Conservation (phyloP, 1,140 invertebrate genomes). For the Anastrepha ludens region DNA sequence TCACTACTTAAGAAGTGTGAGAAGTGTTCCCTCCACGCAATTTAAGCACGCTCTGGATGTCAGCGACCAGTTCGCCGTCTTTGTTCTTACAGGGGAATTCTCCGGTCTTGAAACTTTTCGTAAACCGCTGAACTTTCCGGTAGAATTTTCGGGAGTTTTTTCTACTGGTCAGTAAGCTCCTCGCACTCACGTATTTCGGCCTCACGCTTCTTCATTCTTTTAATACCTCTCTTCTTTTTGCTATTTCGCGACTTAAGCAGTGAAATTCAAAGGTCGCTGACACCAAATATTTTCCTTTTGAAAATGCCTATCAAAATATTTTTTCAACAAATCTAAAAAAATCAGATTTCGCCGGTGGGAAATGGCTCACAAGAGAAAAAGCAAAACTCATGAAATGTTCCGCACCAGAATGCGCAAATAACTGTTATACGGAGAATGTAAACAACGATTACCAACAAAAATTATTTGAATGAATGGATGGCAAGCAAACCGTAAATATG, state of each 20-base stretch:
- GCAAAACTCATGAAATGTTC: neutral
- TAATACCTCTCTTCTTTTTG: neutral
- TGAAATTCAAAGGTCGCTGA: neutral
- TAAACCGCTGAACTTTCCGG: too few relatives aligned
- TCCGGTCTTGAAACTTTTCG: too few relatives aligned
- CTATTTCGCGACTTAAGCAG: neutral
- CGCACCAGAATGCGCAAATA: neutral
- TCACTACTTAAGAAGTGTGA: too few relatives aligned
- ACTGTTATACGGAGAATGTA: neutral
- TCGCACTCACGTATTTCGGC: too few relatives aligned
- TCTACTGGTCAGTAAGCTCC: too few relatives aligned
- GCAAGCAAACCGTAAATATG: slow-evolving; percentile 12
- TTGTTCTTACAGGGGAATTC: too few relatives aligned
- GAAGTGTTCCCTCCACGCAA: too few relatives aligned
- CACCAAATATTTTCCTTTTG: neutral
- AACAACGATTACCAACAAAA: slow-evolving; percentile 6
- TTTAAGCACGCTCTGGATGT: too few relatives aligned
- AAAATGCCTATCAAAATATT: neutral
- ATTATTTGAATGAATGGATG: neutral
- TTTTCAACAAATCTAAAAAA: neutral
- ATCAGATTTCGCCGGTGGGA: neutral
- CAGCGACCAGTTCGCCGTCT: too few relatives aligned
- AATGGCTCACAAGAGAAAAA: neutral
- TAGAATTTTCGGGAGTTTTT: too few relatives aligned
- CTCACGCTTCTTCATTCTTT: neutral